Evolutionary conservation across 1,140 invertebrate genomes (phyloP).

Genomic region (Oryctes rhinoceros): DNA sequence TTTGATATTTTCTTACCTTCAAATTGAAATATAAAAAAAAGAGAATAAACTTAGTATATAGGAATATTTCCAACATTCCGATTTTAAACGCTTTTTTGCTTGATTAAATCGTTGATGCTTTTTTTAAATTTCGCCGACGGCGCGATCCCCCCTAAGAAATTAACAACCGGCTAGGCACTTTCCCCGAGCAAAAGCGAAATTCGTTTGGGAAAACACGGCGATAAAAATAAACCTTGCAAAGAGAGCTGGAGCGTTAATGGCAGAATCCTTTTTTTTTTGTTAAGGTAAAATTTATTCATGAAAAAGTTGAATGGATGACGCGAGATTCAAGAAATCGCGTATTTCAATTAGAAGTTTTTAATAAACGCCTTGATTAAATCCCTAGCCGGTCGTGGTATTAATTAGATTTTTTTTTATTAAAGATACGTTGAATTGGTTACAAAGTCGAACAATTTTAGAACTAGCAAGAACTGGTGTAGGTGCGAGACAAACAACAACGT

Average conservation of each 20-base stretch:
- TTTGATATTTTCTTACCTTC: background rate
- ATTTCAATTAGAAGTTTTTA: conserved; percentile 26
- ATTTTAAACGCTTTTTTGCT: background rate
- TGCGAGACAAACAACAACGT: no score
- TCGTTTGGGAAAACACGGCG: background rate
- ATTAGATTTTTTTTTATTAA: background rate
- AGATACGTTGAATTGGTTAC: background rate
- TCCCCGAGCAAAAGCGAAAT: background rate
- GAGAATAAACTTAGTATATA: background rate
- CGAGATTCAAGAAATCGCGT: conserved; percentile 2
- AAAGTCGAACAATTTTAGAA: no score
- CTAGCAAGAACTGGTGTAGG: background rate
- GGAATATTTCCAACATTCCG: background rate
- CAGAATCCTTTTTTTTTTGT: background rate
- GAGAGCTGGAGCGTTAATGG: background rate
- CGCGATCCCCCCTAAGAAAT: background rate
- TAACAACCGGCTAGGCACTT: background rate
- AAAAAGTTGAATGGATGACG: background rate
- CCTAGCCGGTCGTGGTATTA: background rate
- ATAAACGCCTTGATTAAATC: background rate
- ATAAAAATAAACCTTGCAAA: conserved; percentile 18
- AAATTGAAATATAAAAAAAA: background rate
- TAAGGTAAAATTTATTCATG: conserved; percentile 23
- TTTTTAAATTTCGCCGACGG: background rate
- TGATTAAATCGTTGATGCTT: background rate